Conservation (phyloP, 2,888 invertebrate genomes). For the Folsomia candida region DNA sequence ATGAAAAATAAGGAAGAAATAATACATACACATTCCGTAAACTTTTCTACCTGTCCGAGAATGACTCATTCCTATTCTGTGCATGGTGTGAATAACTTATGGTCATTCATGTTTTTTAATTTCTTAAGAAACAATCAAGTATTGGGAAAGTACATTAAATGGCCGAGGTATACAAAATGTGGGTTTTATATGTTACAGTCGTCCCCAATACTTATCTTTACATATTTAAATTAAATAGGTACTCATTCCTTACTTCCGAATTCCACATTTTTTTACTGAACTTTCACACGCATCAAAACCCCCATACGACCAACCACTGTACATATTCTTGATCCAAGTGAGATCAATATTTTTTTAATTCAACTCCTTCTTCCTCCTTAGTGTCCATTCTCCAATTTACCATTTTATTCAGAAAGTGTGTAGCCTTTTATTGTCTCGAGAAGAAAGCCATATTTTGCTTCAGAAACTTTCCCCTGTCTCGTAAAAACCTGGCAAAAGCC, state of each 20-base stretch:
- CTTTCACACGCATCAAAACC: not conserved
- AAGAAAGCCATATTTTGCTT: not conserved
- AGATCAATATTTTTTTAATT: not conserved
- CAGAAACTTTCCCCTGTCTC: not conserved
- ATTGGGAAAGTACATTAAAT: no score
- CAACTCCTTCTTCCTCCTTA: not conserved
- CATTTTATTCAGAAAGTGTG: not conserved
- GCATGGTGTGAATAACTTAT: no score
- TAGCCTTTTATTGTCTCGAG: not conserved
- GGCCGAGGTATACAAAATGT: no score
- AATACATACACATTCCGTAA: not conserved
- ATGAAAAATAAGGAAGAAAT: not conserved
- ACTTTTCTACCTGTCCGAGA: no score
- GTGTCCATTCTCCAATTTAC: not conserved
- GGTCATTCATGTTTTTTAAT: no score
- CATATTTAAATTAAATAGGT: no score
- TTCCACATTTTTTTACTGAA: not conserved
- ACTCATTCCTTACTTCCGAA: not conserved
- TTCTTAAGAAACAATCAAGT: no score
- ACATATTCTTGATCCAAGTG: not conserved
- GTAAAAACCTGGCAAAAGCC: not conserved
- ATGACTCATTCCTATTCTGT: no score
- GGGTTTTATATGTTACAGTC: no score
- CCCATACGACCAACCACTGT: not conserved
- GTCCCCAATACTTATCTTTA: no score